Percentiles rank a stretch among this genome's conserved stretches.
Conservation (phyloP, 1,140 invertebrate species). For the Drosophila nannoptera region DNA sequence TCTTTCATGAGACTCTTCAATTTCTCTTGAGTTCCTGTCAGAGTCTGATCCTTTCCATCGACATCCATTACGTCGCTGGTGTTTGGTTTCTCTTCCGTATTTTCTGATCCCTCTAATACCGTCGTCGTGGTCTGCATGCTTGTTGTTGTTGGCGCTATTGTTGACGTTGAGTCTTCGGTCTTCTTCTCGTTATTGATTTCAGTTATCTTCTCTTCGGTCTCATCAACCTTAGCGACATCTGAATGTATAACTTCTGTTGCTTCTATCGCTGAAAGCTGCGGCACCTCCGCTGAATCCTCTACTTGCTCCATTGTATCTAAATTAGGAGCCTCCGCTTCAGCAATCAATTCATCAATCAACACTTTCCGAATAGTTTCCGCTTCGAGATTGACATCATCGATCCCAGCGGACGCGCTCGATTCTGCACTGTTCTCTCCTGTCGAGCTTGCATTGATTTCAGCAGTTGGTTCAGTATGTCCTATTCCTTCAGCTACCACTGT, state of each 20-base stretch:
- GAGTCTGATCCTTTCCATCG: slow-evolving; percentile 33
- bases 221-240: slow-evolving; percentile 8
- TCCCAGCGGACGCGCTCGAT: background rate
- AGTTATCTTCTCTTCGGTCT: slow-evolving; percentile 11
- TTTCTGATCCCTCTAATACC: background rate
- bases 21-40: slow-evolving; percentile 37
- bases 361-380: slow-evolving; percentile 59
- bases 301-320: slow-evolving; percentile 8
- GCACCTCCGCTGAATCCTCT: slow-evolving; percentile 9
- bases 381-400: slow-evolving; percentile 53
- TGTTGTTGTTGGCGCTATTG: background rate
- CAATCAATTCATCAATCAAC: slow-evolving; percentile 63
- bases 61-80: slow-evolving; percentile 26
- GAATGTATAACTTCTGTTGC: slow-evolving; percentile 8
- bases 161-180: slow-evolving; percentile 6
- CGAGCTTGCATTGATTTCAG: background rate
- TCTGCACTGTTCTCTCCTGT: slow-evolving; percentile 6
- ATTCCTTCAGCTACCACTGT: background rate
- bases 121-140: slow-evolving; percentile 6
- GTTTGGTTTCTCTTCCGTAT: slow-evolving; percentile 36
- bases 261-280: slow-evolving; percentile 21
- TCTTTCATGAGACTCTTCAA: slow-evolving; percentile 76
- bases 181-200: slow-evolving; percentile 20
- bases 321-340: slow-evolving; percentile 44
- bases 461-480: background rate